These are phyloP conservation scores for Neofelis nebulosa DNA, from an alignment of 2,113 vertebrate species.

Conservation along the genomic window DNA sequence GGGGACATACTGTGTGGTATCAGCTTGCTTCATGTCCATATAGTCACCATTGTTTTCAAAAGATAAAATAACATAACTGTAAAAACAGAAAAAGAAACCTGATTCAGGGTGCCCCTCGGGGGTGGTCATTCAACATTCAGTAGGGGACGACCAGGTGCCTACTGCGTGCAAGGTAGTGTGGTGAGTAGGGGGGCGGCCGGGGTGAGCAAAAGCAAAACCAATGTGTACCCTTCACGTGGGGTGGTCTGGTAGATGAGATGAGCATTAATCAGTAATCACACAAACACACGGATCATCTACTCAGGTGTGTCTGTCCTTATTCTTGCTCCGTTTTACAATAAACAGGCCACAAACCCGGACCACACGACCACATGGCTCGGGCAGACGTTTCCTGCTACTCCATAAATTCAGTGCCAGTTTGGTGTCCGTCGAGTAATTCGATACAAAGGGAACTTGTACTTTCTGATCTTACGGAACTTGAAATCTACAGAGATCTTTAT, in stretches of 20 bases:
- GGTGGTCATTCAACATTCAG: neutral
- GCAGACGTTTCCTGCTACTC: neutral
- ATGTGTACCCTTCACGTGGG: rapidly evolving
- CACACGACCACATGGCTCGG: neutral
- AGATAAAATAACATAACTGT: slow-evolving; percentile 97
- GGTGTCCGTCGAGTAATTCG: neutral
- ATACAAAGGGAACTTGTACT: neutral
- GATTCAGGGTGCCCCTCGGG: neutral
- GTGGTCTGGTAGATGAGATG: neutral
- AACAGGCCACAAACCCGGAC: neutral
- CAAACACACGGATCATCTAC: neutral
- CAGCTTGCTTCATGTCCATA: slow-evolving; percentile 99
- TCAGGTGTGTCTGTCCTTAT: neutral
- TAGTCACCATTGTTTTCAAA: slow-evolving; percentile 98
- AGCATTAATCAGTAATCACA: neutral
- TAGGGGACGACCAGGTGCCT: neutral
- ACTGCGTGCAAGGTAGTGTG: neutral
- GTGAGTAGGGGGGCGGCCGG: rapidly evolving
- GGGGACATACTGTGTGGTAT: slow-evolving; percentile 96
- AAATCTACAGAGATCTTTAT: neutral
- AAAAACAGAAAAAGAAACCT: slow-evolving; percentile 40
- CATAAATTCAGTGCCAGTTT: neutral
- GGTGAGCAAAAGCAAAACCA: neutral
- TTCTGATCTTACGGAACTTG: neutral
- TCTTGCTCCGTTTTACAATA: neutral